Conservation (phyloP, 2,113 vertebrate genomes). For the Poeciliopsis turrubarensis region DNA sequence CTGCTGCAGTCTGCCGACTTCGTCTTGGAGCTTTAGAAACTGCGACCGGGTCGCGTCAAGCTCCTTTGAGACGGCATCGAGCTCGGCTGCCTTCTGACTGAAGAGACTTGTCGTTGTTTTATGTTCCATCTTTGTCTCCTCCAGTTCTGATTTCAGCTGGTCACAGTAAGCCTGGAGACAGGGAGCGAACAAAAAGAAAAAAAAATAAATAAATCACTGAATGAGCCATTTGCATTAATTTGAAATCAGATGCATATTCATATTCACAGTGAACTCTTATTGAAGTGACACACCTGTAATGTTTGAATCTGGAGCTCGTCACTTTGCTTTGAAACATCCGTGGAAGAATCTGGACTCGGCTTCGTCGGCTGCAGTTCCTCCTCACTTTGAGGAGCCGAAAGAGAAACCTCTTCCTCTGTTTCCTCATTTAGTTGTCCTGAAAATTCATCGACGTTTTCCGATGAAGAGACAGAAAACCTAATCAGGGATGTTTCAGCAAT, state of each 20-base stretch:
- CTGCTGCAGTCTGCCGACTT: slow-evolving; percentile 54
- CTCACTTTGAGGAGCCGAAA: slow-evolving; percentile 63
- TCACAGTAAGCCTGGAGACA: slow-evolving; percentile 71
- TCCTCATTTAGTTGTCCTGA: slow-evolving; percentile 62
- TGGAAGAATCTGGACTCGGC: slow-evolving; percentile 46
- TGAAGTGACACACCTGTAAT: slow-evolving; percentile 42
- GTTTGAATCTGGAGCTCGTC: slow-evolving; percentile 39
- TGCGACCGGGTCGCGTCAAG: slow-evolving; percentile 37
- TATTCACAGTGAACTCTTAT: background rate
- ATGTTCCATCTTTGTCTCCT: slow-evolving; percentile 62
- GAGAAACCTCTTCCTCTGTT: slow-evolving; percentile 55
- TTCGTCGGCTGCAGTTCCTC: slow-evolving; percentile 76
- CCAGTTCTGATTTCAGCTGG: slow-evolving; percentile 64
- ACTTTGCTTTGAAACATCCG: slow-evolving; percentile 53
- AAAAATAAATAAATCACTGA: background rate
- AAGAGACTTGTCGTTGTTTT: slow-evolving; percentile 59
- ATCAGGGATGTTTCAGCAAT: slow-evolving; percentile 20
- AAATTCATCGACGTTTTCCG: slow-evolving; percentile 46
- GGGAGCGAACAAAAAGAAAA: background rate
- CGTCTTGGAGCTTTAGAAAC: slow-evolving; percentile 28
- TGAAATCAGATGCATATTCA: background rate
- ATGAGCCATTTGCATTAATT: background rate
- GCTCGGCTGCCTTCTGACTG: slow-evolving; percentile 59
- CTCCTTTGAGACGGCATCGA: slow-evolving; percentile 34
- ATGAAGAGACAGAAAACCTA: slow-evolving; percentile 8